These are phyloP conservation scores for Oscarella lobularis DNA, from an alignment of 37 sponge, comb jelly and placozoan species.

Conservation along the genomic window DNA sequence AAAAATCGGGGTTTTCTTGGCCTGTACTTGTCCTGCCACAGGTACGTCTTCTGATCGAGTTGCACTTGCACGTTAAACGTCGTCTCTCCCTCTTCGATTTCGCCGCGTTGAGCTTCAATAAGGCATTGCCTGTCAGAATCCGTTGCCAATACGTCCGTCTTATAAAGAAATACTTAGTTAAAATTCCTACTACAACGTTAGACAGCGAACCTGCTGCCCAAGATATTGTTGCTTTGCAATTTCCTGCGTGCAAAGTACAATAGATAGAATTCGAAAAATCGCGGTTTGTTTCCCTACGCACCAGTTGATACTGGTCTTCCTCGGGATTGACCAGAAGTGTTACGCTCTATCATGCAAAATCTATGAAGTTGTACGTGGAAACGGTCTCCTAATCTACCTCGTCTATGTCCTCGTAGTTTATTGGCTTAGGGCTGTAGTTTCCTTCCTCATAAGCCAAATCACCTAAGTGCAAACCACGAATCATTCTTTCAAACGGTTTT, in stretches of 20 bases:
- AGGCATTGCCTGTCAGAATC: neutral
- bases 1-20: slow-evolving; percentile 97
- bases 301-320: slow-evolving; percentile 1
- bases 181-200: neutral
- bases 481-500: too few species aligned
- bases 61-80: slow-evolving; percentile 39
- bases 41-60: slow-evolving; percentile 20
- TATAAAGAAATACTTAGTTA: neutral
- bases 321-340: neutral
- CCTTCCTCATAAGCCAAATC: slow-evolving; percentile 42
- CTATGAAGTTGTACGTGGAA: neutral
- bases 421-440: slow-evolving; percentile 68
- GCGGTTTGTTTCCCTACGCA: neutral
- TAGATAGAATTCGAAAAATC: neutral
- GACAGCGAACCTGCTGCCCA: neutral
- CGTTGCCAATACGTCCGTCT: neutral
- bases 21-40: slow-evolving; percentile 90
- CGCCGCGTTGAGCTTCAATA: neutral
- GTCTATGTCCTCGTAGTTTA: slow-evolving; percentile 31
- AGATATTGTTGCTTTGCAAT: neutral
- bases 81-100: slow-evolving; percentile 58
- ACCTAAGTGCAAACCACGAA: too few species aligned
- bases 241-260: neutral
- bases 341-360: neutral
- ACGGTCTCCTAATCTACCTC: slow-evolving; percentile 11